These are phyloP conservation scores for Sula dactylatra DNA, from an alignment of 2,113 vertebrate genomes.

Conservation along the genomic window DNA sequence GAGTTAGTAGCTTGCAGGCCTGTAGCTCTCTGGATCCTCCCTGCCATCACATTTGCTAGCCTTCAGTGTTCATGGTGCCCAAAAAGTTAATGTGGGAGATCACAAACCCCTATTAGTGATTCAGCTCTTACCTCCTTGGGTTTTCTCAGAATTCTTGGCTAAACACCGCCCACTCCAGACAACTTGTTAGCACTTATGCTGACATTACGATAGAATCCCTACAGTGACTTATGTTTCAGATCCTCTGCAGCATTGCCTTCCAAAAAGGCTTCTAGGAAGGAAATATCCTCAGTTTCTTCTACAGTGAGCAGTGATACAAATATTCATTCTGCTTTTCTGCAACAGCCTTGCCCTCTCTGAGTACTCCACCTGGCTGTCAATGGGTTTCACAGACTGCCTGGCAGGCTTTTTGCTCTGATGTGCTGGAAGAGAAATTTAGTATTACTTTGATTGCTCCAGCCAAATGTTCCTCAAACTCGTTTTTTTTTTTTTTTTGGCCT, in stretches of 20 bases:
- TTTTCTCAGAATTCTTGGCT: not conserved
- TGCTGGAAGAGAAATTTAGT: not conserved
- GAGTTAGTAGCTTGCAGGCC: not conserved
- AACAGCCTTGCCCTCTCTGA: not conserved
- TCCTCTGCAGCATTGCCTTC: not conserved
- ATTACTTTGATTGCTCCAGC: not conserved
- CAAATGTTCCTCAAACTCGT: constrained; percentile 8
- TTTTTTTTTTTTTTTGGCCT: not conserved
- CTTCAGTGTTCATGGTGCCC: not conserved
- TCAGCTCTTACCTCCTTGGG: not conserved
- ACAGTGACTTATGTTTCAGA: not conserved
- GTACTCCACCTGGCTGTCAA: not conserved
- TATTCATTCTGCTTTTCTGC: not conserved
- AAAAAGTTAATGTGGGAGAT: not conserved
- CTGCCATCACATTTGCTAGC: not conserved
- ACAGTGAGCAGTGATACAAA: not conserved
- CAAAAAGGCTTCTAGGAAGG: not conserved
- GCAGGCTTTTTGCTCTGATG: not conserved
- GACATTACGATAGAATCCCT: not conserved
- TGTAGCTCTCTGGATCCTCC: not conserved
- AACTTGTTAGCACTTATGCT: not conserved
- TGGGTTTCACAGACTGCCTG: not conserved
- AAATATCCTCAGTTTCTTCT: not conserved
- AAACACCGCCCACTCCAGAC: not conserved
- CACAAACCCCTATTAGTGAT: not conserved